Percentiles rank a stretch among this genome's conserved stretches.
Evolutionary conservation across 1,140 invertebrate genomes (phyloP).

Genomic region (Marisa cornuarietis): DNA sequence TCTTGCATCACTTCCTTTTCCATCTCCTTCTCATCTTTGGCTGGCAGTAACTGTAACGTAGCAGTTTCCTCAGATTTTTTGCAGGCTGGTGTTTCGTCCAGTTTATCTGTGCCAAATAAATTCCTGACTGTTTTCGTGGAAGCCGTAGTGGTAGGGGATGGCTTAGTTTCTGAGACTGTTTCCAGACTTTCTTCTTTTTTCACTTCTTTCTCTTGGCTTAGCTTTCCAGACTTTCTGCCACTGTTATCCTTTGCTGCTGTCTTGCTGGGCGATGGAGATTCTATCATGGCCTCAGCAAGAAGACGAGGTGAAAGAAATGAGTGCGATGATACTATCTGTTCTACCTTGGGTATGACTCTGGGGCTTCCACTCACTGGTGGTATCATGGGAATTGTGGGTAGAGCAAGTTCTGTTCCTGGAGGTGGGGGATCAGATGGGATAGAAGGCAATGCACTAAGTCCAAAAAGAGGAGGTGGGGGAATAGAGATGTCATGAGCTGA

Average conservation of each 20-base stretch:
- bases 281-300: conserved; percentile 31
- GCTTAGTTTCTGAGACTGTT: conserved; percentile 16
- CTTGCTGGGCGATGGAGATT: not conserved
- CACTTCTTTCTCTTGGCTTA: conserved; percentile 11
- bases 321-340: not conserved
- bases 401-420: conserved; percentile 39
- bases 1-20: not conserved
- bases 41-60: not conserved
- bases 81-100: too few relatives aligned
- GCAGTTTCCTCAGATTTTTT: too few relatives aligned
- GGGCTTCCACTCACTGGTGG: conserved; percentile 1
- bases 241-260: too few relatives aligned
- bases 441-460: conserved; percentile 21
- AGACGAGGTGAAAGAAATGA: conserved; percentile 30
- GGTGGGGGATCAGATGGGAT: conserved; percentile 34
- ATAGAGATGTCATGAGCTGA: not conserved
- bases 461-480: conserved; percentile 32
- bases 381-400: conserved; percentile 7
- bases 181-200: conserved; percentile 18
- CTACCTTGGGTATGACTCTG: conserved; percentile 2
- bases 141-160: too few relatives aligned
- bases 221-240: too few relatives aligned
- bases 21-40: conserved; percentile 3
- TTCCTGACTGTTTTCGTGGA: too few relatives aligned
- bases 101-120: too few relatives aligned